A percentile compares a stretch with the other conserved stretches of the same genome.
Conservation (phyloP, 2,888 invertebrate species). For the Suillia variegata region DNA sequence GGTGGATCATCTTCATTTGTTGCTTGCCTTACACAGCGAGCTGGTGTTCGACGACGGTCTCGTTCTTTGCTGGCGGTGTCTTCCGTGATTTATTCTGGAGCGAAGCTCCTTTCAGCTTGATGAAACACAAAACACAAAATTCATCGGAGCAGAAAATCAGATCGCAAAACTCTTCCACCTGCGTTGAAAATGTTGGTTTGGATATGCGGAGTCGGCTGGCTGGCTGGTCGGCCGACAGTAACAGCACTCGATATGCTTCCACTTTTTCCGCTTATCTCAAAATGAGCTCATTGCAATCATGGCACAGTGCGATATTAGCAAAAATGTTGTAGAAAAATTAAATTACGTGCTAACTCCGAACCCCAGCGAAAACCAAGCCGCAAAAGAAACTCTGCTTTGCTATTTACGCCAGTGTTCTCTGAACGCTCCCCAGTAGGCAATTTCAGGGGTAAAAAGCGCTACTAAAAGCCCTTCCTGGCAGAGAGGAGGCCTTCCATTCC, state of each 20-base stretch:
- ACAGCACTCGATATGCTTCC: too few species aligned
- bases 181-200: constrained; percentile 14
- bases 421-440: too few species aligned
- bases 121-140: constrained; percentile 37
- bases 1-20: not conserved
- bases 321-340: constrained; percentile 33
- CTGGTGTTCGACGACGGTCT: too few species aligned
- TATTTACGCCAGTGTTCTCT: too few species aligned
- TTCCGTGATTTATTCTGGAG: not conserved
- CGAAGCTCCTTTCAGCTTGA: constrained; percentile 33
- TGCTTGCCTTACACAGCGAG: too few species aligned
- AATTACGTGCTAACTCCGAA: constrained; percentile 45
- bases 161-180: constrained; percentile 35
- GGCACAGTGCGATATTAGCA: not conserved
- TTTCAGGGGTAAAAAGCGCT: too few species aligned
- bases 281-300: constrained; percentile 20
- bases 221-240: constrained; percentile 27
- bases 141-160: constrained; percentile 60
- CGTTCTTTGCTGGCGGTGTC: not conserved
- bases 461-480: too few species aligned
- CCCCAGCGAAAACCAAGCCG: constrained; percentile 13
- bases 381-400: not conserved
- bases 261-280: constrained; percentile 10
- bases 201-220: not conserved
- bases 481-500: too few species aligned